These are phyloP conservation scores for Drosophila neocordata DNA, from an alignment of 1,140 invertebrate species.

Conservation along the genomic window DNA sequence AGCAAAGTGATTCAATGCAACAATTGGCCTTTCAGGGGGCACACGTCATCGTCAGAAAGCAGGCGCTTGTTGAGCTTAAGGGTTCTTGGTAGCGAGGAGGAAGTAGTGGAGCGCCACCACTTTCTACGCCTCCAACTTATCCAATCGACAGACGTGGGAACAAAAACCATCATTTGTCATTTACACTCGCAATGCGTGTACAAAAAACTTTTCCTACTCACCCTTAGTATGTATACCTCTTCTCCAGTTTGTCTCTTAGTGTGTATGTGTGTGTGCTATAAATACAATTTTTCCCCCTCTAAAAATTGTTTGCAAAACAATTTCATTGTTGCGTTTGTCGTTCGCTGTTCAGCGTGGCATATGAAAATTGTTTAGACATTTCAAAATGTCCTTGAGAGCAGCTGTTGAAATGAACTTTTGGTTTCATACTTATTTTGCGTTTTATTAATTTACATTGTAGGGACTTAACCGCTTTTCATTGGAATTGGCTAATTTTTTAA, in stretches of 20 bases:
- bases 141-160: constrained; percentile 34
- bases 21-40: constrained; percentile 45
- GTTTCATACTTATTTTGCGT: constrained; percentile 12
- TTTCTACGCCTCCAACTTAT: constrained; percentile 15
- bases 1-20: constrained; percentile 50
- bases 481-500: neutral
- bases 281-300: constrained; percentile 4
- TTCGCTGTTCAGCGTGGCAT: constrained; percentile 32
- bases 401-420: constrained; percentile 37
- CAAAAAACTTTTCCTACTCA: neutral
- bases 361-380: constrained; percentile 32
- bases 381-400: constrained; percentile 58
- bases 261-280: neutral
- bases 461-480: neutral
- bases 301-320: constrained; percentile 18
- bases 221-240: neutral
- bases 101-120: neutral
- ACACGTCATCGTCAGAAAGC: constrained; percentile 43
- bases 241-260: neutral
- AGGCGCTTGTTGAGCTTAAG: constrained; percentile 3
- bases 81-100: neutral
- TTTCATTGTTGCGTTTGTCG: constrained; percentile 10
- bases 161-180: constrained; percentile 46
- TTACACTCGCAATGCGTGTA: neutral
- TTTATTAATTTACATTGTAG: constrained; percentile 52